Evolutionary conservation across 2,888 invertebrate genomes (phyloP).

Genomic region (Crioceris asparagi): DNA sequence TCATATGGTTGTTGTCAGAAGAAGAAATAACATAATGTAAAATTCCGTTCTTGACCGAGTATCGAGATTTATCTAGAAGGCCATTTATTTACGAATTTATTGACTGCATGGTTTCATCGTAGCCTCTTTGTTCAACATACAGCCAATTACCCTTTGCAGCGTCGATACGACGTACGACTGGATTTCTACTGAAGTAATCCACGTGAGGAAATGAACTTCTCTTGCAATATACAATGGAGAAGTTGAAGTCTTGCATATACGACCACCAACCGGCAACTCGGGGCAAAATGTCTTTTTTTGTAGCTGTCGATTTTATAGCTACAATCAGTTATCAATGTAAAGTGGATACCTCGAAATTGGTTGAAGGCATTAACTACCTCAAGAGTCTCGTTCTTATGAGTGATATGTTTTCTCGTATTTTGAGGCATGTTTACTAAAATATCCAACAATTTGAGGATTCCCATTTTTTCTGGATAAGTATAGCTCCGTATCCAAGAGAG

Average conservation of each 20-base stretch:
- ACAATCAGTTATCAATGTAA: constrained; percentile 28
- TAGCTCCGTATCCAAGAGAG: not conserved
- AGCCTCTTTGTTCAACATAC: too few species aligned
- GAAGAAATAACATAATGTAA: too few species aligned
- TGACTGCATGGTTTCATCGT: too few species aligned
- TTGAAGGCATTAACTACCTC: too few species aligned
- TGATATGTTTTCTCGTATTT: constrained; percentile 23
- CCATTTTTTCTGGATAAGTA: not conserved
- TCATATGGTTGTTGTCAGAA: too few species aligned
- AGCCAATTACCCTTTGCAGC: too few species aligned
- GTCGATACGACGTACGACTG: not conserved
- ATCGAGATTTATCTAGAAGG: too few species aligned
- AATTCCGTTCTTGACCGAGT: too few species aligned
- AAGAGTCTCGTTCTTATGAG: constrained; percentile 25
- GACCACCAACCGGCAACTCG: constrained; percentile 25
- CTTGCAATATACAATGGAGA: constrained; percentile 14
- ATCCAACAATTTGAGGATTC: constrained; percentile 18
- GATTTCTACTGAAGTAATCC: constrained; percentile 17
- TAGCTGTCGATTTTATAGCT: constrained; percentile 23
- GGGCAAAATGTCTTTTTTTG: constrained; percentile 24
- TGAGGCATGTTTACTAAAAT: constrained; percentile 22
- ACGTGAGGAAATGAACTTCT: constrained; percentile 7
- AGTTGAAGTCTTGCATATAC: constrained; percentile 21
- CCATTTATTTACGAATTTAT: too few species aligned
- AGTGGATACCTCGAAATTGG: constrained; percentile 20